Conservation (phyloP, 2,888 invertebrate genomes). For the Apomyelois bistriatella region DNA sequence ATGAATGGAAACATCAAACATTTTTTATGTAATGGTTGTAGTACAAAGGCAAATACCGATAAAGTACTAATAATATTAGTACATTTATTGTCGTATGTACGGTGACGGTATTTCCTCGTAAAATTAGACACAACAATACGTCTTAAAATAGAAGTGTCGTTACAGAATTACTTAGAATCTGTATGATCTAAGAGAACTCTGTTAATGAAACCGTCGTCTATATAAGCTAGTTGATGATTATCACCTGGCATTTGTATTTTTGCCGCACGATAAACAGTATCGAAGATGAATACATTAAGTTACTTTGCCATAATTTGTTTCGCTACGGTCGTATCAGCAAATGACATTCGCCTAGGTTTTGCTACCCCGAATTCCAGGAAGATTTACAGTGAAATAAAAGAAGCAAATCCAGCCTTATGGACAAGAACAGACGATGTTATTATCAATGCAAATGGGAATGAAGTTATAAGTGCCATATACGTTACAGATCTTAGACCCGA, state of each 20-base stretch:
- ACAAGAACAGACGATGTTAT: slow-evolving; percentile 47
- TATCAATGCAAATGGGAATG: slow-evolving; percentile 47
- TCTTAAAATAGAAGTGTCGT: background rate
- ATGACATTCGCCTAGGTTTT: slow-evolving; percentile 28
- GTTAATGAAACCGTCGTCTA: background rate
- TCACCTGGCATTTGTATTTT: background rate
- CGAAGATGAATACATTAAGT: background rate
- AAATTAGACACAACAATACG: slow-evolving; percentile 4
- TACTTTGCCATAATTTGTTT: background rate
- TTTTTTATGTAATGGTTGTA: background rate
- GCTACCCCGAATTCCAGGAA: slow-evolving; percentile 31
- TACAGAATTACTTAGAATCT: background rate
- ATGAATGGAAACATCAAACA: slow-evolving; percentile 8
- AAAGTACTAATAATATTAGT: background rate
- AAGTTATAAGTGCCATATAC: slow-evolving; percentile 59
- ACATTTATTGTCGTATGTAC: background rate
- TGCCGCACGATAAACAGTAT: background rate
- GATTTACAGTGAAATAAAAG: slow-evolving; percentile 58
- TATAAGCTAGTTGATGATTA: background rate
- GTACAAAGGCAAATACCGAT: slow-evolving; percentile 1
- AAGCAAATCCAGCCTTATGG: slow-evolving; percentile 62
- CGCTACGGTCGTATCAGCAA: background rate
- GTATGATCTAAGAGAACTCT: slow-evolving; percentile 3
- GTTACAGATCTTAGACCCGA: slow-evolving; percentile 52
- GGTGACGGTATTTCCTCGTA: slow-evolving; percentile 6